Base-by-base conservation (phyloP, 2,888 invertebrate genomes). In the Beris chalybata region DNA sequence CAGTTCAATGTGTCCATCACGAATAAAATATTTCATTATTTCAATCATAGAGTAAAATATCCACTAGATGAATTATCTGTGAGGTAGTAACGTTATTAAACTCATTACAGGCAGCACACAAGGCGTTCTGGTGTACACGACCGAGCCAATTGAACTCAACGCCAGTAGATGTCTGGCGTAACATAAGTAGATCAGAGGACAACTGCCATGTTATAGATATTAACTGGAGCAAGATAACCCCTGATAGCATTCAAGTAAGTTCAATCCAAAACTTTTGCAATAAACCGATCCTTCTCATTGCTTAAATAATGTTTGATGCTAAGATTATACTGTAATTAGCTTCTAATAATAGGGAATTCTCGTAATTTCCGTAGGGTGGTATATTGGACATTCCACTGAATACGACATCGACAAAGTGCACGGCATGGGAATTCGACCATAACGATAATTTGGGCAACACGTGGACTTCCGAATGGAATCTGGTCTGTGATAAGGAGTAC, bases 381-480 rank as follows among this genome's bases (percentile, higher is more conserved):
- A 47, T 47, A 22, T 67, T 67, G 38, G 71, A 82, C 2, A 81
- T 82, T 4, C 79, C 81, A n/a, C 30, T 79, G 2, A 70, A 83
- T 52, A 77, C 78, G 44, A 76, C 80, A 12, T 81, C 83, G 68
- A 76, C 81, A 67, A 81, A 82, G 63, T 89, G 89, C 74, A 79
- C 78, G 7, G 81, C 82, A 48, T 89, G 88, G 87, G 86, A 86
- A 70, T 89, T 84, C 74, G 86, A 86, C 73, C 78, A 78, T 11
- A 71, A 78, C 61, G 81, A 81, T 70, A 78, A 77, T 71, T 73
- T 80, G 66, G 89, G 89, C 6, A 83, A 85, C 71, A 91, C 90
- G 1, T 87, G 91, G 72, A 87, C 89, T 67, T 88, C 89, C 0
- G 89, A 92, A 83, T 92, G 91, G 88, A 82, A 85, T 73, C 80